Evolutionary conservation across 2,888 invertebrate genomes (phyloP), one percentile per base, ranked within the genome.

Genomic region (Macrophya annulata): DNA sequence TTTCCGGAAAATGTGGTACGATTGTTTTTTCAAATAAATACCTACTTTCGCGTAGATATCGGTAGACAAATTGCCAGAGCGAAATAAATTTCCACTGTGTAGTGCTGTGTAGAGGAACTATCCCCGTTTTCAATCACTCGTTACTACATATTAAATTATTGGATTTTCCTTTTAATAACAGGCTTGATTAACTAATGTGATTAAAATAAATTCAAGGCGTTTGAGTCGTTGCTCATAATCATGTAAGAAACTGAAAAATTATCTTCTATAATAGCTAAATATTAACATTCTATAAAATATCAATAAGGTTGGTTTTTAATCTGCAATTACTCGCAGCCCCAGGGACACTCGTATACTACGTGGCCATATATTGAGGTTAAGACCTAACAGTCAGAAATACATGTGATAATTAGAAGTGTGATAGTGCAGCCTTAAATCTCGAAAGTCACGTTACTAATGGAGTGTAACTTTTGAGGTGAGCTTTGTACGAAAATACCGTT

Each of bases 1-100:
- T 51, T 77, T 55, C 31, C 77, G 51, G 51, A 77, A 81, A 81
- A 81, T 62, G n/a, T 81, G 81, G 81, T 81, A 81, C 43, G 81
- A 81, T 81, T 81, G 81, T 62, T 21, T 81, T 77, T 81, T 81
- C 43, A 25, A 81, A 59, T 43, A 51, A n/a, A 15, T 59, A 40
- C 43, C 81, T 81, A 51, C 43, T 59, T 81, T 81, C 81, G 59
- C 25, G 81, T 43, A 81, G 43, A 37, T 59, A 81, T 43, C 12
- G 1, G 62, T 59, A 81, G 81, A 62, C 77, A 77, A 77, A 55
- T 77, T 77, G 31, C 2, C 21, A 45, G 45, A 45, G 45, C 74
- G 40, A 77, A 31, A 51, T 77, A 17, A 12, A 77, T 77, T 43
- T 31, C 59, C 59, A 62, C 59, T 6, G 81, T 62, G 79, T 62